phyloP scores from a whole-genome alignment of 2,797 vertebrate genomes.

The Melanotaenia maccullochi region DNA sequence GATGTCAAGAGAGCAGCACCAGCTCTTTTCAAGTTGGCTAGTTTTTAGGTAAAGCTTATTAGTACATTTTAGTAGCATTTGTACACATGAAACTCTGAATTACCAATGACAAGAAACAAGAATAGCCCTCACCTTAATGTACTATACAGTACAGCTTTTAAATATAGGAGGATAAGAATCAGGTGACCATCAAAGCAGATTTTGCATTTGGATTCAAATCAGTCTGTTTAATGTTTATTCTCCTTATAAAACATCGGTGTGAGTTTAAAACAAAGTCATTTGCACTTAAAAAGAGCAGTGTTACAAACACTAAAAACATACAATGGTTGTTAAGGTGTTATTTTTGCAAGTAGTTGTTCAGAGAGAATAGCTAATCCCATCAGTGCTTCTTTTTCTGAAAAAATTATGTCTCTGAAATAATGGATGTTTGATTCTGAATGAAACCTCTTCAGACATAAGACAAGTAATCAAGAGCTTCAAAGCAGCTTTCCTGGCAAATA shows the following conservation, averaged over 20 bases:
- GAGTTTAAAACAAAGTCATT: background rate
- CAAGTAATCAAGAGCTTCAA: constrained; percentile 47
- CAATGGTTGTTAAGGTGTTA: background rate
- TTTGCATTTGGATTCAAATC: background rate
- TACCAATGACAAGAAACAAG: constrained; percentile 2
- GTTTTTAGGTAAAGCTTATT: constrained; percentile 61
- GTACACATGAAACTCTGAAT: background rate
- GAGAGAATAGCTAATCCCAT: constrained; percentile 1
- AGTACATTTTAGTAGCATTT: constrained; percentile 15
- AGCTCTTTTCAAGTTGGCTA: constrained; percentile 62
- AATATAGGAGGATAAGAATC: background rate
- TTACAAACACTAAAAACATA: background rate
- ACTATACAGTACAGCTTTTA: background rate
- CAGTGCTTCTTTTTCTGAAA: constrained; percentile 1
- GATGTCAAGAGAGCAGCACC: constrained; percentile 77
- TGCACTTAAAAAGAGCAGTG: background rate
- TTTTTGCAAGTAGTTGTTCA: background rate
- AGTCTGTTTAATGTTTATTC: background rate
- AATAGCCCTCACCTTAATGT: background rate
- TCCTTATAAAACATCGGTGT: background rate
- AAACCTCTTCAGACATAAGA: constrained; percentile 35
- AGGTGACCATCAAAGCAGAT: background rate
- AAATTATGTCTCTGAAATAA: constrained; percentile 24
- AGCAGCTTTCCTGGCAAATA: constrained; percentile 48
- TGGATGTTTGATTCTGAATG: constrained; percentile 39